Evolutionary conservation across 1,140 invertebrate species (phyloP).

Genomic region (Drosophila melanogaster): Release_6_plus_ISO1_MT NT_037436.4:17684001-17684500

Average conservation of each 20-base stretch:
- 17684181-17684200: conserved; percentile 46
- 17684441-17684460: conserved; percentile 50
- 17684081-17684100: conserved; percentile 49
- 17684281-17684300: conserved; percentile 18
- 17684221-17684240: conserved; percentile 3
- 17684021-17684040: conserved; percentile 63
- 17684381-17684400: conserved; percentile 19
- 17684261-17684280: conserved; percentile 26
- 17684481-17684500: conserved; percentile 47
- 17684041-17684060: conserved; percentile 69
- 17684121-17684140: conserved; percentile 19
- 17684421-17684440: conserved; percentile 28
- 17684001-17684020: neutral
- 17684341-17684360: conserved; percentile 81
- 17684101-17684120: conserved; percentile 23
- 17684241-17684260: conserved; percentile 4
- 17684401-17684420: neutral
- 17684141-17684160: conserved; percentile 24
- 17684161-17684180: conserved; percentile 72
- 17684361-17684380: conserved; percentile 66
- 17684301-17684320: conserved; percentile 32
- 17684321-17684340: conserved; percentile 72
- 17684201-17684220: conserved; percentile 43
- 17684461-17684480: conserved; percentile 40
- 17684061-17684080: conserved; percentile 50